phyloP scores from a whole-genome alignment of 23 tunicate genomes.

The Trididemnum miniatum region DNA sequence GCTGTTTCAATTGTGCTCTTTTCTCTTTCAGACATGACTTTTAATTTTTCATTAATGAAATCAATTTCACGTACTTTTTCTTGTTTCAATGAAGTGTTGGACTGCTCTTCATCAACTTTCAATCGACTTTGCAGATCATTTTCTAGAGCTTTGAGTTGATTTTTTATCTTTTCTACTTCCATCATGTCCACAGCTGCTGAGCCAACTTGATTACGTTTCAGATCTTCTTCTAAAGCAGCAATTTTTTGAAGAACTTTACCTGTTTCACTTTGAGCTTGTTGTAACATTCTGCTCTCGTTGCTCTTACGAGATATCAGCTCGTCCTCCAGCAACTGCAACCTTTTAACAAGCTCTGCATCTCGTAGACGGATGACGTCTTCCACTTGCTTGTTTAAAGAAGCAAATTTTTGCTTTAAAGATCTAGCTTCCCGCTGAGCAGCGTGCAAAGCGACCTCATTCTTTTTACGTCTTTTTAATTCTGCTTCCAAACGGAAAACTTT shows the following conservation, averaged over 20 bases:
- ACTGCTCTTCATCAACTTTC: neutral
- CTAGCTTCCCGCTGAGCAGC: slow-evolving; percentile 45
- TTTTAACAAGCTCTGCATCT: neutral
- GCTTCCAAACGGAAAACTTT: slow-evolving; percentile 24
- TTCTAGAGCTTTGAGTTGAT: slow-evolving; percentile 1
- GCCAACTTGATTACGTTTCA: neutral
- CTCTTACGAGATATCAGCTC: neutral
- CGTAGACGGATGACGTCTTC: neutral
- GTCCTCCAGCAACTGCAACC: neutral
- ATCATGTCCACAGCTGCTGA: neutral
- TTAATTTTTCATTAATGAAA: neutral
- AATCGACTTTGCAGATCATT: neutral
- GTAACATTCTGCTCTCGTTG: neutral
- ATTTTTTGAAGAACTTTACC: neutral
- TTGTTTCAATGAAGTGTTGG: neutral
- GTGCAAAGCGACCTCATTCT: slow-evolving; percentile 19
- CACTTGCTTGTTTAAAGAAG: slow-evolving; percentile 32
- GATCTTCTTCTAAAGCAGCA: neutral
- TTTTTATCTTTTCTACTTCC: slow-evolving; percentile 3
- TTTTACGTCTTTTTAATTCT: slow-evolving; percentile 36
- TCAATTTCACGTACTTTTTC: slow-evolving; percentile 16
- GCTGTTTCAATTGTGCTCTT: neutral
- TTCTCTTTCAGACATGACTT: neutral
- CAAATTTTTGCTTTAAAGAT: slow-evolving; percentile 34
- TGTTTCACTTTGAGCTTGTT: slow-evolving; percentile 1